These are phyloP conservation scores for Aphaenogaster rudis DNA, from an alignment of 1,140 invertebrate genomes.

Conservation along the genomic window DNA sequence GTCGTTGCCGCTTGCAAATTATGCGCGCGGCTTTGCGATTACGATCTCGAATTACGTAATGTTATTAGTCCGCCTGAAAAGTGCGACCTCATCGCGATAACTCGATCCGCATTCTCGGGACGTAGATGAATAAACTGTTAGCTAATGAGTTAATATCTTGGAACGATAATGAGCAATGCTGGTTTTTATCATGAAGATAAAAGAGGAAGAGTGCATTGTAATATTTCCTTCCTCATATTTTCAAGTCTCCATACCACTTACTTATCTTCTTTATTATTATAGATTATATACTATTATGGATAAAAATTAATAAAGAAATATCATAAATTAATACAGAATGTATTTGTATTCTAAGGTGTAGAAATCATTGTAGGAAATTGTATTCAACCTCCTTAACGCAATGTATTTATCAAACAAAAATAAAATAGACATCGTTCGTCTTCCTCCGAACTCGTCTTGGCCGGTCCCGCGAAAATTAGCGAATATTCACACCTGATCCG, in stretches of 20 bases:
- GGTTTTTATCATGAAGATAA: neutral
- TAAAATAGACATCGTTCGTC: neutral
- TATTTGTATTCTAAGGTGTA: neutral
- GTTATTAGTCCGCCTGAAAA: constrained; percentile 37
- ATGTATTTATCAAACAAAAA: neutral
- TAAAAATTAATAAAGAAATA: neutral
- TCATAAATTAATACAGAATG: neutral
- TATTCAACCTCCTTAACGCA: neutral
- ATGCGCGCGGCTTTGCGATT: constrained; percentile 33
- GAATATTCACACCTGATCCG: constrained; percentile 54
- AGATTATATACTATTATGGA: neutral
- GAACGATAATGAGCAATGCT: constrained; percentile 3
- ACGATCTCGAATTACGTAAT: constrained; percentile 52
- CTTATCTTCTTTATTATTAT: neutral
- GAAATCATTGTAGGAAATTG: neutral
- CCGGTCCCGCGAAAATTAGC: constrained; percentile 13
- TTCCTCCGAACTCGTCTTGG: neutral
- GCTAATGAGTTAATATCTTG: constrained; percentile 32
- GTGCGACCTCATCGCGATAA: constrained; percentile 11
- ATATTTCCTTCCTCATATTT: neutral
- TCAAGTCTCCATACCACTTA: neutral
- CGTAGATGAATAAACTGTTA: constrained; percentile 27
- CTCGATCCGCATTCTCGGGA: neutral
- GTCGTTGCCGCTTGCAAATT: constrained; percentile 29
- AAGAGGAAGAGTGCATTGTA: neutral